Evolutionary conservation across 2,797 vertebrate species (phyloP), one percentile per base, ranked within the genome.

Genomic region (Clarias platycephalus): DNA sequence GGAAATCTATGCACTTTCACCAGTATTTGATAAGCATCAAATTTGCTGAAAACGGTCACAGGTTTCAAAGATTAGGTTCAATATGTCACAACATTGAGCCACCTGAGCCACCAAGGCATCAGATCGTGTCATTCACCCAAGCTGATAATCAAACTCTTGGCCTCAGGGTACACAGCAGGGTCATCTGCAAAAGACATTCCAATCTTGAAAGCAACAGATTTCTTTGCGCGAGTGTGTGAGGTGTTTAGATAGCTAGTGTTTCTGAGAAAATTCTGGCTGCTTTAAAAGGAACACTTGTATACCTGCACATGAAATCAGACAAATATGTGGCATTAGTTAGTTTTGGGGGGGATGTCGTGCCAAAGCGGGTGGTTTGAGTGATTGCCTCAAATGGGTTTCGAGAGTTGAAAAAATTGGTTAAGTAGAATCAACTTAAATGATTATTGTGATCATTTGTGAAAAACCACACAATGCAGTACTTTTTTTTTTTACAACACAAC

Each of bases 41-140:
- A 83, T 58, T 37, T 24, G 62, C 68, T 80, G 58, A 78, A 71
- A 58, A 72, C 9, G 71, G 49, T 81, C 83, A 85, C 67, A 40
- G 58, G 74, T 87, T 83, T 83, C 60, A 83, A 58, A 83, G 82
- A 86, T 83, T 81, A 68, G 63, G 82, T 83, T 83, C 53, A 82
- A 86, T 83, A 83, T 86, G 77, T 81, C 85, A 86, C 85, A 53
- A 58, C 68, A 86, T 8, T 28, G 15, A 83, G 26, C 62, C 60
- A 83, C 22, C 55, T 60, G 53, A 20, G 76, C 34, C 60, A 71
- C 66, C 67, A 44, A 71, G 60, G 81, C 82, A 81, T 76, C 78
- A 58, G 63, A 81, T 80, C 85, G 34, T 80, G 68, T 53, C 76
- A 74, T 58, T 68, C 70, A 58, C 40, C 26, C 82, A 62, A 85